Base-by-base conservation (phyloP, 37 sponge, comb jelly and placozoan species). In the Theonella swinhoei region DNA sequence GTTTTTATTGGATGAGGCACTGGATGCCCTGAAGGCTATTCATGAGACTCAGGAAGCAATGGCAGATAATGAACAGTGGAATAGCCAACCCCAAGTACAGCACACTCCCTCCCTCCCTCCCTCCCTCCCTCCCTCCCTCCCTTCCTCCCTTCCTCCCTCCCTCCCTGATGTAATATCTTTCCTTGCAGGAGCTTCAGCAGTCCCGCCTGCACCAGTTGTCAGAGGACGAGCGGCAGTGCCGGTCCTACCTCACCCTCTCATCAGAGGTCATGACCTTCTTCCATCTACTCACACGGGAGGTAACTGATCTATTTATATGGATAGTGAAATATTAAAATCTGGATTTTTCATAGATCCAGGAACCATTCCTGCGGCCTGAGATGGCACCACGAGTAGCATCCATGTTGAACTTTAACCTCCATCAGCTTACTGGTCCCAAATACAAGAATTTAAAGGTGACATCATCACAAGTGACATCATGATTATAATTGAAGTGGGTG, bases 401-500 rank as follows among this genome's bases (percentile, higher is more conserved):
- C 23, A 95, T 98, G 99, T 85, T 98, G 39, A 98, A 95, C 70
- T 98, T 90, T 83, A 98, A 96, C 71, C 84, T 98, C 22, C 76
- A 82, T 80, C 96, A 98, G 85, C 83, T 98, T 42, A 95, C 96
- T 85, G 99, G 99, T 32, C 93, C 99, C 1, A 92, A 91, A 78
- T 93, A 93, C 75, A 85, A 77, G 37, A 91, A 94, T 30, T 90
- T 98, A 4, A 91, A 90, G 74, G 95, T 95, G 75, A 22, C 42
- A 28, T 41, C 58, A 43, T 43, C 20, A 43, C 19, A n/a, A n/a
- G n/a, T n/a, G 58, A 25, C 37, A 39, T 42, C 32, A 42, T 74
- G 42, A 47, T 47, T 47, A 14, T 7, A 17, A 14, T 47, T 47
- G 14, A 47, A 14, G 17, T 76, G 26, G 8, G 32, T 37, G 4